Conservation (phyloP, 2,113 vertebrate species). For the Circaetus cinerascens region DNA sequence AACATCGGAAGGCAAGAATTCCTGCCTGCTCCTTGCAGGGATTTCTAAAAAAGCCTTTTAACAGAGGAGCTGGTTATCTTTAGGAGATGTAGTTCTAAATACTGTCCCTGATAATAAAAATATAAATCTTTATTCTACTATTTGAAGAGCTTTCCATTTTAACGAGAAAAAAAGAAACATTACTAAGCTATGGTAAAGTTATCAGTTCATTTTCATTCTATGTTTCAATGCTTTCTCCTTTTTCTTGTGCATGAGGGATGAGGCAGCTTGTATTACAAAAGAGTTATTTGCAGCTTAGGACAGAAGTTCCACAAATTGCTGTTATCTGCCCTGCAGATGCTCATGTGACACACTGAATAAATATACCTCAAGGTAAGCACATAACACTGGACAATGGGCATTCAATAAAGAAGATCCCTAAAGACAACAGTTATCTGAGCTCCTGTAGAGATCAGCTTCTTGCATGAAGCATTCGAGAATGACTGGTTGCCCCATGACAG, state of each 20-base stretch:
- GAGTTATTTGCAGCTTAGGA: not conserved
- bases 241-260: not conserved
- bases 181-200: not conserved
- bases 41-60: not conserved
- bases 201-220: not conserved
- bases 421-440: not conserved
- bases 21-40: not conserved
- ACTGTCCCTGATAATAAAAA: not conserved
- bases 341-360: conserved; percentile 16
- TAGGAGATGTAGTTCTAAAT: not conserved
- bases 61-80: not conserved
- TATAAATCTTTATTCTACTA: not conserved
- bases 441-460: not conserved
- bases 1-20: not conserved
- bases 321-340: not conserved
- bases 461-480: not conserved
- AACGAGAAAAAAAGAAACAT: not conserved
- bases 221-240: not conserved
- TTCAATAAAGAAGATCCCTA: not conserved
- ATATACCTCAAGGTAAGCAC: conserved; percentile 10
- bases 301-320: not conserved
- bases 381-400: not conserved
- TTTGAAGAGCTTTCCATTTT: not conserved
- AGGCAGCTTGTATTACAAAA: not conserved
- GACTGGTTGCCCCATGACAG: not conserved